Evolutionary conservation across 92 coral and sea anemone genomes (phyloP).

Genomic region (Zoanthus sansibaricus): DNA sequence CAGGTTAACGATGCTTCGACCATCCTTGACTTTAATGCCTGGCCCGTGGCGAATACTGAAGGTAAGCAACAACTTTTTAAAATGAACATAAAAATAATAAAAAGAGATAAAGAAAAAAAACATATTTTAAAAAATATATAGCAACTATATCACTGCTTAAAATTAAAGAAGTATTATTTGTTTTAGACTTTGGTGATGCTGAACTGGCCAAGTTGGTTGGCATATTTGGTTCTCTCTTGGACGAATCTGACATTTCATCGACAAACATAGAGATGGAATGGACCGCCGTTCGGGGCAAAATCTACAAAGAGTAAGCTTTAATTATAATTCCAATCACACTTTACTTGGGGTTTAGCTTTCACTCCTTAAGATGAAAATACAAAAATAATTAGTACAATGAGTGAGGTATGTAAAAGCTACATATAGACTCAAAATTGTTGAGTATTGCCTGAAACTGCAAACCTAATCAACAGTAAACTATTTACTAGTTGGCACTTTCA

Average conservation of each 20-base stretch:
- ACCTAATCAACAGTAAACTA: constrained; percentile 16
- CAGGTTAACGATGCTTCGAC: not conserved
- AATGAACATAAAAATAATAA: not conserved
- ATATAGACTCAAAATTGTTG: constrained; percentile 8
- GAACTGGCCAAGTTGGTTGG: constrained; percentile 2
- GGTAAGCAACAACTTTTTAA: constrained; percentile 3
- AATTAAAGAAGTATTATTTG: not conserved
- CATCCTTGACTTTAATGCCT: not conserved
- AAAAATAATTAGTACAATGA: not conserved
- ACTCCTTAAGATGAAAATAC: not conserved
- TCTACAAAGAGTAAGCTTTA: constrained; percentile 6
- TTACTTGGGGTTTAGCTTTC: constrained; percentile 10
- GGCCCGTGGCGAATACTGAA: constrained; percentile 1
- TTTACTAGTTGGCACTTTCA: not conserved
- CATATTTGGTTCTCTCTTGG: not conserved
- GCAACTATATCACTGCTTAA: not conserved
- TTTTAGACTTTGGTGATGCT: not conserved
- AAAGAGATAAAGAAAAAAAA: not conserved
- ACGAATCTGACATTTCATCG: constrained; percentile 1
- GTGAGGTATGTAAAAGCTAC: constrained; percentile 1
- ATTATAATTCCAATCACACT: not conserved
- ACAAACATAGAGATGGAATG: not conserved
- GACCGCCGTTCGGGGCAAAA: not conserved
- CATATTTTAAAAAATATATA: not conserved
- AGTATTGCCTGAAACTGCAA: constrained; percentile 18